Evolutionary conservation across 2,797 vertebrate species (phyloP).

Genomic region (Brachyalestes nurse): DNA sequence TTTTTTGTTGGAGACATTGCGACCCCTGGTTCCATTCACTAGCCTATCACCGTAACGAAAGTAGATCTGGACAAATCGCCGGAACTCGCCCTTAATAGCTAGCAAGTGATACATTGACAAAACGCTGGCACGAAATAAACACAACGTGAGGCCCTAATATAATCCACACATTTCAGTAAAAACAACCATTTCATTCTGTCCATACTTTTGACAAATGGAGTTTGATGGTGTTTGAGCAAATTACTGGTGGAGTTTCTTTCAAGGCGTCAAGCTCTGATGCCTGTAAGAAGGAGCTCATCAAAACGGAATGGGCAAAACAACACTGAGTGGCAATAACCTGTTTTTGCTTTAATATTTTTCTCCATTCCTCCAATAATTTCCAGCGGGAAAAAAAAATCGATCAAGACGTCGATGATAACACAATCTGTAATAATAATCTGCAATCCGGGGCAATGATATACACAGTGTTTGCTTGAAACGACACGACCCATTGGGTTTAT

Average conservation of each 20-base stretch:
- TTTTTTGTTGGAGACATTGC: too few relatives aligned
- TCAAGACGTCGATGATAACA: conserved; percentile 1
- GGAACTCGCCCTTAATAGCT: neutral
- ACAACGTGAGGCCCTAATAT: neutral
- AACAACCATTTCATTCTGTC: neutral
- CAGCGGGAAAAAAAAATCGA: neutral
- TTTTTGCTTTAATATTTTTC: neutral
- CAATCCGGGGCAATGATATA: neutral
- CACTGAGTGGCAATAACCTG: neutral
- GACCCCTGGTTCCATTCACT: too few relatives aligned
- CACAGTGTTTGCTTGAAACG: neutral
- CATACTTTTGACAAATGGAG: neutral
- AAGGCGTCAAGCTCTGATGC: neutral
- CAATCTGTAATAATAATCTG: conserved; percentile 1
- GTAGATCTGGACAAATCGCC: neutral
- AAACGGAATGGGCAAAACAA: neutral
- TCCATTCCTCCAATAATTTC: neutral
- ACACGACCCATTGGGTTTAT: conserved; percentile 9
- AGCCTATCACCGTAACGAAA: too few relatives aligned
- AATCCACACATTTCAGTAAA: neutral
- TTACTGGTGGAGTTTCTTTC: neutral
- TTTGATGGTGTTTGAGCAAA: neutral
- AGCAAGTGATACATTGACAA: neutral
- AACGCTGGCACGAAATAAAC: neutral
- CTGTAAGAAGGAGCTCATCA: neutral